Evolutionary conservation across 2,888 invertebrate species (phyloP).

Genomic region (Hirtodrosophila histrioides): DNA sequence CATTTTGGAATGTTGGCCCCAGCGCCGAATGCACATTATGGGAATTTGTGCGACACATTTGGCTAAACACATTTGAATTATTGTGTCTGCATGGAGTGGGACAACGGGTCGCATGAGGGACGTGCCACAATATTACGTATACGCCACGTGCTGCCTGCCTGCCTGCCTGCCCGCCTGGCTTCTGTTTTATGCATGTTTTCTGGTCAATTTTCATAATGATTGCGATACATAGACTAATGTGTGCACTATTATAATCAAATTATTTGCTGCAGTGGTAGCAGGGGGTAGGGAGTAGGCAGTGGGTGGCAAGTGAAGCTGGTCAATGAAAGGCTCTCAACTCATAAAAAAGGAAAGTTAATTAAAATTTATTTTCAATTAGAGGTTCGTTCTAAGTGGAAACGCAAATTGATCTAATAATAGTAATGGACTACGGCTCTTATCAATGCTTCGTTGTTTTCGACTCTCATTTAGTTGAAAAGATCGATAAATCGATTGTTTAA

Average conservation of each 20-base stretch:
- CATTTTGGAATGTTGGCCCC: constrained; percentile 42
- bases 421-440: too few species aligned
- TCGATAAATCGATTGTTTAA: too few species aligned
- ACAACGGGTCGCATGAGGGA: constrained; percentile 31
- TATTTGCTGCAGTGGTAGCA: background rate
- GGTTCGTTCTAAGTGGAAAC: background rate
- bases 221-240: background rate
- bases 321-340: constrained; percentile 24
- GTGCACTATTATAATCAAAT: background rate
- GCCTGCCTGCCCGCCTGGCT: background rate
- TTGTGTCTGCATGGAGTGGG: constrained; percentile 22
- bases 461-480: too few species aligned
- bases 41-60: constrained; percentile 56
- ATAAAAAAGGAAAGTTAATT: constrained; percentile 53
- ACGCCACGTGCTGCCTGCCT: constrained; percentile 10
- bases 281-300: background rate
- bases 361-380: constrained; percentile 41
- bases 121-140: constrained; percentile 19
- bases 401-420: background rate
- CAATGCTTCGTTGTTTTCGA: too few species aligned
- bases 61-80: constrained; percentile 58
- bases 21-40: constrained; percentile 49
- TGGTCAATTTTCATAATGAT: background rate
- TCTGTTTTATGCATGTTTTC: constrained; percentile 7
- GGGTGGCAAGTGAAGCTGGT: constrained; percentile 2